Evolutionary conservation across 2,797 vertebrate species (phyloP).

Genomic region (Periophthalmus magnuspinnatus): DNA sequence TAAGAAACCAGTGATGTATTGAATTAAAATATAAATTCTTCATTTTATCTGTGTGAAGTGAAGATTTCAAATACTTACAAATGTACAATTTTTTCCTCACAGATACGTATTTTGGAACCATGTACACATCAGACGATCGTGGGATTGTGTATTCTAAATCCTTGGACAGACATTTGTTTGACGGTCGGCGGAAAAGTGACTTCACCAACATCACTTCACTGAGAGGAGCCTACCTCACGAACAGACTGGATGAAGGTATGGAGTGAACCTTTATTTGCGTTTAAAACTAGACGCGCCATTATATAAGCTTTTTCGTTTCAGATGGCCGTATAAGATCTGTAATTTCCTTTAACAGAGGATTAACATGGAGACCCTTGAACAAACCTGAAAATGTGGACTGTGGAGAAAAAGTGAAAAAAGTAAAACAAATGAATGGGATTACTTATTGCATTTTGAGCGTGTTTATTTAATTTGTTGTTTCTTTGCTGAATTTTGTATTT

Average conservation of each 20-base stretch:
- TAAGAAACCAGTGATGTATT: too few relatives aligned
- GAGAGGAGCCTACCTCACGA: conserved; percentile 82
- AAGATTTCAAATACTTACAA: not conserved
- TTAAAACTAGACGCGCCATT: not conserved
- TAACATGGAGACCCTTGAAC: conserved; percentile 71
- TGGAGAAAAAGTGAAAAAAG: conserved; percentile 51
- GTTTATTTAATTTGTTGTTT: not conserved
- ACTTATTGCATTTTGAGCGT: not conserved
- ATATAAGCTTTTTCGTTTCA: conserved; percentile 44
- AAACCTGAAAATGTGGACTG: conserved; percentile 80
- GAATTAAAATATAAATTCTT: too few relatives aligned
- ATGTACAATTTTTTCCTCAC: conserved; percentile 13
- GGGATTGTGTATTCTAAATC: conserved; percentile 82
- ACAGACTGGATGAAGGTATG: conserved; percentile 75
- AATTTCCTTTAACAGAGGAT: conserved; percentile 80
- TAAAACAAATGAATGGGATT: conserved; percentile 25
- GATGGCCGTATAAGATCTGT: conserved; percentile 78
- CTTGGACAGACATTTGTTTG: conserved; percentile 81
- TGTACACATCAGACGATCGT: conserved; percentile 83
- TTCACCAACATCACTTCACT: conserved; percentile 82
- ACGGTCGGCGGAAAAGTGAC: conserved; percentile 78
- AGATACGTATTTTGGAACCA: conserved; percentile 81
- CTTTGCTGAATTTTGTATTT: conserved; percentile 10
- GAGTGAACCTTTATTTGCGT: not conserved
- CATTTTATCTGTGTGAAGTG: not conserved